Conservation (phyloP, 2,797 vertebrate species). For the Rhynchotus rufescens region DNA sequence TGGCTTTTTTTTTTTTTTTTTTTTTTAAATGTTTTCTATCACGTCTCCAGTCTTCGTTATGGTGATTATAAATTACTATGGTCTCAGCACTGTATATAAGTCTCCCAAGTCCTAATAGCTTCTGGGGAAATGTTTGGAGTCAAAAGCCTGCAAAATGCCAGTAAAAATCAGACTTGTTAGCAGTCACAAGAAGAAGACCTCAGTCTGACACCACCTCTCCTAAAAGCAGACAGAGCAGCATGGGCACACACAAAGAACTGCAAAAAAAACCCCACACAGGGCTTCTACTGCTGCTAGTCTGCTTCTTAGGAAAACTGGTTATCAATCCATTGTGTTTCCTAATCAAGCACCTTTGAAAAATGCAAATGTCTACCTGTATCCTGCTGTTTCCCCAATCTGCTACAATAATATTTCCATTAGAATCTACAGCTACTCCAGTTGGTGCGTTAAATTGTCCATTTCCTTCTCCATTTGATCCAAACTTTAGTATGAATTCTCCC, state of each 20-base stretch:
- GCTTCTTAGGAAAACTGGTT: neutral
- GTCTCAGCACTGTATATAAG: neutral
- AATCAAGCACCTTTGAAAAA: neutral
- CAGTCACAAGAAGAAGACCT: neutral
- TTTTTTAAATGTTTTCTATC: neutral
- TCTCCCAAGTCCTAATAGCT: neutral
- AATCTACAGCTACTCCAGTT: slow-evolving; percentile 96
- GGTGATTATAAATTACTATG: neutral
- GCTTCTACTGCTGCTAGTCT: neutral
- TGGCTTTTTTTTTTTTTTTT: neutral
- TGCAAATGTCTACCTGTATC: slow-evolving; percentile 88
- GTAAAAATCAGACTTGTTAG: neutral
- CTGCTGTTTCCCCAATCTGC: slow-evolving; percentile 99
- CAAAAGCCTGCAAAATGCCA: neutral
- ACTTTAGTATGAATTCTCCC: slow-evolving; percentile 96
- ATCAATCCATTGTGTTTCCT: neutral
- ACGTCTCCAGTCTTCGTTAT: neutral
- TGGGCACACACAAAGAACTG: neutral
- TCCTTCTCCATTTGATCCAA: slow-evolving; percentile 97
- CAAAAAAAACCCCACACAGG: neutral
- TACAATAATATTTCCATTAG: slow-evolving; percentile 97
- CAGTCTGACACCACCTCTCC: neutral
- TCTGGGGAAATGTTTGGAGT: neutral
- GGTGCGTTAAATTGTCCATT: slow-evolving; percentile 99
- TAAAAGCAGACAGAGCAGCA: neutral